Evolutionary conservation across 2,888 invertebrate species (phyloP), one percentile per base, ranked within the genome.

Genomic region (Ischnus inquisitorius): DNA sequence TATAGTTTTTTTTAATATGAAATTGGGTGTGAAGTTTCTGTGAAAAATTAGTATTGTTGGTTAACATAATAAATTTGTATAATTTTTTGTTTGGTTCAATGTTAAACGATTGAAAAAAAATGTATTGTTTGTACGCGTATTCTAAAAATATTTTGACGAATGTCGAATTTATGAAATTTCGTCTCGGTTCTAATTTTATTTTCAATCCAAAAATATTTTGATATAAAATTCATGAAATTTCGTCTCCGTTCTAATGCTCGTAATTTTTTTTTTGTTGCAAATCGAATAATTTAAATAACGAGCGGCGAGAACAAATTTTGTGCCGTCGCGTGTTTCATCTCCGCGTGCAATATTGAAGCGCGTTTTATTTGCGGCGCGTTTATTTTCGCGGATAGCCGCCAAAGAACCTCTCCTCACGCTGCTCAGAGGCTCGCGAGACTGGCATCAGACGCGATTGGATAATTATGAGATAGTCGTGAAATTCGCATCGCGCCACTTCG

Each of bases 401-500:
- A 14, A 48, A 48, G 3, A 48, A 12, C 14, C 4, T 14, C 12
- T 3, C 4, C 1, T 14, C 14, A 3, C 16, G 48, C 16, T 3
- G 14, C 0, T n/a, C 14, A 4, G 48, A 48, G 10, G 48, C n/a
- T 48, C n/a, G 14, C 48, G 48, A 48, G 16, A 83, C 75, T 85
- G 82, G 79, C 68, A 43, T 46, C 62, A 77, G 75, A 79, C 82
- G 72, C 76, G 85, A 85, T 86, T 77, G 77, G 82, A 85, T 84
- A 85, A 85, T 86, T 86, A 85, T 86, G 69, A 82, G 85, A 78
- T 83, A n/a, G n/a, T 16, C 48, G n/a, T 6, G 0, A 8, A 34
- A 34, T 34, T 4, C 34, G 34, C 34, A 34, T 34, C 34, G 34
- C 8, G 34, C 4, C 5, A 34, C 8, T 34, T 34, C 34, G 34